Base-by-base conservation (phyloP, 1,140 invertebrate genomes). In the Heterodera schachtii region DNA sequence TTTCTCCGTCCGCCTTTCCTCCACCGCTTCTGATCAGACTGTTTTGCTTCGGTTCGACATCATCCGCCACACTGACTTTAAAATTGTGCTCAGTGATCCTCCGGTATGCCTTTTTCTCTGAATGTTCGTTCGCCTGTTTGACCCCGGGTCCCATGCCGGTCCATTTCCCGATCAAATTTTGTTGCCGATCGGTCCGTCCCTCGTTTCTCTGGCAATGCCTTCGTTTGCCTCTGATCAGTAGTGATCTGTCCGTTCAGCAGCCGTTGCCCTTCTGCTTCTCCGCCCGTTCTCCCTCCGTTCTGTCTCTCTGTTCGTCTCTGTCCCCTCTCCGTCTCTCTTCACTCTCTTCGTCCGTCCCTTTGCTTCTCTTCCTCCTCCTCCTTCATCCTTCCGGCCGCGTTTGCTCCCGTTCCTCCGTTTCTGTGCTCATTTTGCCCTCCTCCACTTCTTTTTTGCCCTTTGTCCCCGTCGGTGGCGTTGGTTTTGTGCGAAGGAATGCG, bases 401-500 rank as follows among this genome's bases (percentile, higher is more conserved):
- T 46, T 46, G 69, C 44, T 71, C 69, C 41, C 69, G 69, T 43
- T 41, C 69, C 13, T 71, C 44, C 69, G 69, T 71, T 13, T 71
- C 69, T 11, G 69, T 71, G 31, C 21, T 16, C 9, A 71, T 46
- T 41, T 9, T 71, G 21, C 3, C 69, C 69, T 0, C 31, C 0
- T 3, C 69, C 19, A 0, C 31, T 13, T n/a, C 9, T 11, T 11
- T 13, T 3, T 16, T 0, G 21, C 41, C n/a, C 31, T 41, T 11
- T 41, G 44, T 71, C 44, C 69, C 21, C 31, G 8, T 52, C 44
- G 69, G 31, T 19, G 31, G 31, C 13, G 44, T 71, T 41, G 69
- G 69, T 11, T 71, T 71, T 43, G 41, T 71, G 69, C 69, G 69
- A n/a, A 13, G 41, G 69, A 71, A 71, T 41, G 69, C 69, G 41